These are phyloP conservation scores for Hydrotaea cyrtoneurina DNA, from an alignment of 2,888 invertebrate genomes.

Conservation along the genomic window DNA sequence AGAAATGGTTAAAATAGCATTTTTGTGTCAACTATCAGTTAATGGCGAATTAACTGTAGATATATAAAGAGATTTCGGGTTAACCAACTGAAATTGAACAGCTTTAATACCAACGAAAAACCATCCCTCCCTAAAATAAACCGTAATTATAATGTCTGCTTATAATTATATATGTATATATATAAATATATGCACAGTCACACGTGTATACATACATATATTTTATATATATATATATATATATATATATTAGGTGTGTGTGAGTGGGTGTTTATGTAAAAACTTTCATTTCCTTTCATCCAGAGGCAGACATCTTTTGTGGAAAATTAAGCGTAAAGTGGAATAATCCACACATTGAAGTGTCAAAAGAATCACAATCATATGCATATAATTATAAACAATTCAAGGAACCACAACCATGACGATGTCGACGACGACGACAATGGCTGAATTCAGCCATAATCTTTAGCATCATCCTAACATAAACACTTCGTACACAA, in stretches of 20 bases:
- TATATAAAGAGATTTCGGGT: too few relatives aligned
- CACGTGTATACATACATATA: too few relatives aligned
- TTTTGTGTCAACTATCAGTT: too few relatives aligned
- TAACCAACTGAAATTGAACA: too few relatives aligned
- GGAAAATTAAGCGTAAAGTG: constrained; percentile 44
- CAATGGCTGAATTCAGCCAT: constrained; percentile 41
- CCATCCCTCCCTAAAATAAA: too few relatives aligned
- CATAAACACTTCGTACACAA: constrained; percentile 30
- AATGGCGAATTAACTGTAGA: too few relatives aligned
- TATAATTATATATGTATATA: too few relatives aligned
- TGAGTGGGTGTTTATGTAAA: constrained; percentile 6
- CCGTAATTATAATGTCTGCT: too few relatives aligned
- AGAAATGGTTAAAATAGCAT: too few relatives aligned
- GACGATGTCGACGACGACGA: not conserved
- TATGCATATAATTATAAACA: constrained; percentile 53
- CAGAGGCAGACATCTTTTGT: constrained; percentile 36
- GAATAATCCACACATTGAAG: constrained; percentile 66
- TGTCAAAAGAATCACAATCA: constrained; percentile 65
- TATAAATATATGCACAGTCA: too few relatives aligned
- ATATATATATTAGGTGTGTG: not conserved
- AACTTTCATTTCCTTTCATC: constrained; percentile 34
- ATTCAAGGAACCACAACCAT: constrained; percentile 61
- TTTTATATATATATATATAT: too few relatives aligned
- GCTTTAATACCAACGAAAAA: too few relatives aligned
- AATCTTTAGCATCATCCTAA: constrained; percentile 26